A percentile compares a stretch with the other conserved stretches of the same genome.
Conservation (phyloP, 2,888 invertebrate genomes). For the Ichneumon xanthorius region DNA sequence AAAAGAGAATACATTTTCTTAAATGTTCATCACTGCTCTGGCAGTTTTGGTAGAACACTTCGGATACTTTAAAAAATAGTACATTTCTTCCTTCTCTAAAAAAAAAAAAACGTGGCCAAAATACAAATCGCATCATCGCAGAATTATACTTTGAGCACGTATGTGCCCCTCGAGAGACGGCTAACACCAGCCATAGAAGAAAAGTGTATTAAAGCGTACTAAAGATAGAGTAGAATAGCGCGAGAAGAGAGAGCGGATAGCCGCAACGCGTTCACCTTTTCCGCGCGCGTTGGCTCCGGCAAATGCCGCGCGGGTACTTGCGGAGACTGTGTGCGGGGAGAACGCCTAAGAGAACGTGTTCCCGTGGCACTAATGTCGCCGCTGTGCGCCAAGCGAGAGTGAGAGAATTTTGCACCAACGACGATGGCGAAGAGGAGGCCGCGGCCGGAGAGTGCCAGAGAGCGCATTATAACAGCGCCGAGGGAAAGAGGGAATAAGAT, state of each 20-base stretch:
- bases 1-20: no score
- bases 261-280: constrained; percentile 76
- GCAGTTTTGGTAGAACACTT: no score
- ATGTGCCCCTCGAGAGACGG: neutral
- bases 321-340: constrained; percentile 36
- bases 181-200: neutral
- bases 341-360: constrained; percentile 64
- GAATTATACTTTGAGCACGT: neutral
- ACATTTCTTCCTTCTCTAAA: no score
- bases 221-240: constrained; percentile 23
- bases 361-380: constrained; percentile 58
- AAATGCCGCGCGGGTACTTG: constrained; percentile 74
- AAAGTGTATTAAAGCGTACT: constrained; percentile 3
- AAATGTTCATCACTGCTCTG: no score
- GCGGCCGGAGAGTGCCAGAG: constrained; percentile 60
- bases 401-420: constrained; percentile 51
- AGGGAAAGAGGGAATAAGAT: constrained; percentile 49
- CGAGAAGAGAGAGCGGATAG: constrained; percentile 48
- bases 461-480: constrained; percentile 26
- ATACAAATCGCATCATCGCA: neutral
- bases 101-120: neutral
- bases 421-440: constrained; percentile 44
- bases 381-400: constrained; percentile 50
- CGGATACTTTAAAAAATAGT: no score
- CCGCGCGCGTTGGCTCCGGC: constrained; percentile 62